phyloP scores from a whole-genome alignment of 2,113 vertebrate genomes.

The Microcebus griseorufus region DNA sequence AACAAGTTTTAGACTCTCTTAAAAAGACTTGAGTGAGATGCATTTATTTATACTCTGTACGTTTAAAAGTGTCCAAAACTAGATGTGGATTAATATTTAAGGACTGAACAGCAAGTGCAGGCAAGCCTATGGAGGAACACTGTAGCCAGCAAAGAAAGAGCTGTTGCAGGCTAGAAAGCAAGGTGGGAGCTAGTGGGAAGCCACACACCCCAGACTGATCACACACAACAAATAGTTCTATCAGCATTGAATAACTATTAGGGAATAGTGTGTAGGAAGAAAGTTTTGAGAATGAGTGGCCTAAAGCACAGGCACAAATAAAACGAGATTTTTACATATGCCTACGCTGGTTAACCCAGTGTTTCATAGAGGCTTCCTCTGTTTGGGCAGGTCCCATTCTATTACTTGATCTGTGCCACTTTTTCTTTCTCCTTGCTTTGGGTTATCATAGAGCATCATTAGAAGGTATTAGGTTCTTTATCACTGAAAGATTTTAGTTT shows the following conservation, averaged over 20 bases:
- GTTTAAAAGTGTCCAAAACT: neutral
- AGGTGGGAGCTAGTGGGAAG: neutral
- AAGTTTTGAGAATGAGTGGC: neutral
- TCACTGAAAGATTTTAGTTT: neutral
- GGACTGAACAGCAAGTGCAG: neutral
- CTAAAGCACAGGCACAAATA: neutral
- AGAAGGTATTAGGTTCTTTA: neutral
- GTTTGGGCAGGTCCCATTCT: neutral
- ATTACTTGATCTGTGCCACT: neutral
- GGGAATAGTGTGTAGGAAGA: neutral
- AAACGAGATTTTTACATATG: neutral
- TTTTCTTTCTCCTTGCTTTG: neutral
- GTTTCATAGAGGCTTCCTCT: neutral
- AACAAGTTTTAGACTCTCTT: slow-evolving; percentile 22
- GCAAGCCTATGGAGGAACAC: neutral
- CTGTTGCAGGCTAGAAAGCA: neutral
- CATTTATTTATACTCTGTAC: slow-evolving; percentile 15
- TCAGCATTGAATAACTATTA: neutral
- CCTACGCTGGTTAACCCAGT: neutral
- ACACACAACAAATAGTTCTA: neutral
- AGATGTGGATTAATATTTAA: slow-evolving; percentile 44
- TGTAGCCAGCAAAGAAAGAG: neutral
- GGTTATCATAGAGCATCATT: neutral
- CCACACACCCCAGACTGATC: neutral
- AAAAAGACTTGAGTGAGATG: neutral